Evolutionary conservation across 2,888 invertebrate species (phyloP).

Genomic region (Meiosimyza platycephala): DNA sequence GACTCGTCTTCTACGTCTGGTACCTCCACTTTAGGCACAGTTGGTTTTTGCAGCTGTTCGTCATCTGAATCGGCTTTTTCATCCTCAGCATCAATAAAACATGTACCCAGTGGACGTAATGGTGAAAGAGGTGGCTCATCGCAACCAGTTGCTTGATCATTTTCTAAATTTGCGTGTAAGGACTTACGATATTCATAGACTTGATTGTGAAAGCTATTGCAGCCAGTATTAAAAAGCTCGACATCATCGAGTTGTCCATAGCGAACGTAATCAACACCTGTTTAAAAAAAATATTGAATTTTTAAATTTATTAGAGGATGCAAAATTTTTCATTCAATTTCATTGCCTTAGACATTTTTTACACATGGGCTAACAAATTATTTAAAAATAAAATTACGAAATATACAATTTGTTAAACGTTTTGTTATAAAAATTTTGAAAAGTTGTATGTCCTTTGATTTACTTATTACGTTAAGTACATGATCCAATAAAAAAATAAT

Average conservation of each 20-base stretch:
- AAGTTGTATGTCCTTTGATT: neutral
- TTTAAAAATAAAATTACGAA: constrained; percentile 33
- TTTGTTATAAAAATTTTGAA: constrained; percentile 25
- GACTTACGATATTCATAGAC: constrained; percentile 63
- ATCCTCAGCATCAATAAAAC: constrained; percentile 50
- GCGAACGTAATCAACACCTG: constrained; percentile 61
- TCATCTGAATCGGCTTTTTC: constrained; percentile 48
- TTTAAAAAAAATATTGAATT: constrained; percentile 23
- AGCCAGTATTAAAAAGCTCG: constrained; percentile 59
- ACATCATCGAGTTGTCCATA: constrained; percentile 62
- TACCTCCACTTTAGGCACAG: neutral
- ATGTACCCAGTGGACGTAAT: constrained; percentile 52
- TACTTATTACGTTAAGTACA: constrained; percentile 43
- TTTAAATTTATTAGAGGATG: constrained; percentile 32
- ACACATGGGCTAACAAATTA: constrained; percentile 60
- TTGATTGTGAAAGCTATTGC: constrained; percentile 61
- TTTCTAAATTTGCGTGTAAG: constrained; percentile 59
- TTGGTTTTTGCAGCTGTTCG: constrained; percentile 17
- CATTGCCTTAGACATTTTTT: constrained; percentile 64
- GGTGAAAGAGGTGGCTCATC: constrained; percentile 55
- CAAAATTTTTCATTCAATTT: constrained; percentile 54
- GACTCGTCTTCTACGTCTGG: neutral
- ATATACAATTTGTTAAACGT: constrained; percentile 4
- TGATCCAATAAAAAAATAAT: constrained; percentile 38
- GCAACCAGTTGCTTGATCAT: constrained; percentile 44